Evolutionary conservation across 2,797 vertebrate species (phyloP), one percentile per base, ranked within the genome.

Genomic region (Aulostomus chinensis): DNA sequence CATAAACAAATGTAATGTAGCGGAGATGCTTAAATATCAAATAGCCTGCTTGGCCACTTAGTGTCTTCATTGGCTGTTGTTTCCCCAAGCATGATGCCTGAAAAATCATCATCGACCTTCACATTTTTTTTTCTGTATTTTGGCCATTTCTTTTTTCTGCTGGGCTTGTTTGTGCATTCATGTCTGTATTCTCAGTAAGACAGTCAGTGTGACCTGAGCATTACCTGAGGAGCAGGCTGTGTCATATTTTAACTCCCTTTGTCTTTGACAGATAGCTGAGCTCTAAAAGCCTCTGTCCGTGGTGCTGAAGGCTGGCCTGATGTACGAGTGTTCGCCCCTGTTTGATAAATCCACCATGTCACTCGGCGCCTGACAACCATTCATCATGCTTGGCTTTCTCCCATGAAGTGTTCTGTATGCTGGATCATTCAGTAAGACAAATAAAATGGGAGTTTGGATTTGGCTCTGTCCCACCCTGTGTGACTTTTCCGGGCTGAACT

Each of bases 291-390:
- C 71, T 85, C 80, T 90, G 87, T 92, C 90, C 66, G 0, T 47
- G 65, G 86, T 86, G 56, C 86, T 92, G 91, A 92, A 91, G 86
- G 70, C 61, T 80, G 57, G 69, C 35, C 16, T 88, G 88, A 91
- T 88, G 29, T 82, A 92, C 69, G 91, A 78, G 78, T 48, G 43
- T n/a, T 67, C 66, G 77, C 51, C 53, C 41, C 86, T 43, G 55
- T 57, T 89, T 91, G 90, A 91, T 92, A 88, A 88, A 92, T 93
- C 90, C 85, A 73, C 79, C 68, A 17, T 80, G 89, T 89, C 91
- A 87, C 66, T 79, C 83, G 48, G 67, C 63, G 72, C 68, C 80
- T 87, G 78, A 90, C 78, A 90, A 74, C 65, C 68, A 94, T 93
- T 94, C 84, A 91, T 94, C 92, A 89, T 74, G 74, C 84, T 83